Evolutionary conservation across 1,140 invertebrate genomes (phyloP).

Genomic region (Globodera rostochiensis): DNA sequence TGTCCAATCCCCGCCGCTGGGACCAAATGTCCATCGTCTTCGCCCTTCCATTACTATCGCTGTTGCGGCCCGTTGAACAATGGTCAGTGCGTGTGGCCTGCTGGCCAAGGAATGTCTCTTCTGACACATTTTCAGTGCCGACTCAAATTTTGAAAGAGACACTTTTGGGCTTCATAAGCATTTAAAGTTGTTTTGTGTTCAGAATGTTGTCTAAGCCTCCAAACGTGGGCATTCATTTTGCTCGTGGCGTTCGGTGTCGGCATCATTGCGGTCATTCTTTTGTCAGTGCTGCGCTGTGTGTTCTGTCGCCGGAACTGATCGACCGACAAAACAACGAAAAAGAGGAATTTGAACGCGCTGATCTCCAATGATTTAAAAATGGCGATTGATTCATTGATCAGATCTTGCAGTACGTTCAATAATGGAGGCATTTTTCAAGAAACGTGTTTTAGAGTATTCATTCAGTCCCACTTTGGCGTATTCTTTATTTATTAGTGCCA

Average conservation of each 20-base stretch:
- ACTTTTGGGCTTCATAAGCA: too few relatives aligned
- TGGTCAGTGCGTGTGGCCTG: neutral
- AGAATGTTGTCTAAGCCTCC: conserved; percentile 26
- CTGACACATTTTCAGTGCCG: neutral
- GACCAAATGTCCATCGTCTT: conserved; percentile 17
- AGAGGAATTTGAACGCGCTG: neutral
- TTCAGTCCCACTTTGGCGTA: too few relatives aligned
- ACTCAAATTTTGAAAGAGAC: too few relatives aligned
- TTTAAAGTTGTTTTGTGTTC: neutral
- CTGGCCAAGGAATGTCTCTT: neutral
- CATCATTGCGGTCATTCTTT: conserved; percentile 17
- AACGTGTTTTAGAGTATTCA: too few relatives aligned
- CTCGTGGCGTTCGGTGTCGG: conserved; percentile 30
- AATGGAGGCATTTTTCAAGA: too few relatives aligned
- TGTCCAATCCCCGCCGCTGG: conserved; percentile 23
- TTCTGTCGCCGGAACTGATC: conserved; percentile 34
- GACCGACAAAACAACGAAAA: neutral
- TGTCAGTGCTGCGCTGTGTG: conserved; percentile 24
- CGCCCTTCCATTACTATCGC: conserved; percentile 27
- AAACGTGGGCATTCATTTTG: conserved; percentile 32
- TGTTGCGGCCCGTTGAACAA: conserved; percentile 30
- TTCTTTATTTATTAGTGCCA: too few relatives aligned
- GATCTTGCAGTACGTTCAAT: too few relatives aligned
- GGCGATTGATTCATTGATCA: too few relatives aligned
- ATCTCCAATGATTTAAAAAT: neutral